Evolutionary conservation across 2,113 vertebrate genomes (phyloP), one percentile per base, ranked within the genome.

Genomic region (Pterocles burchelli): DNA sequence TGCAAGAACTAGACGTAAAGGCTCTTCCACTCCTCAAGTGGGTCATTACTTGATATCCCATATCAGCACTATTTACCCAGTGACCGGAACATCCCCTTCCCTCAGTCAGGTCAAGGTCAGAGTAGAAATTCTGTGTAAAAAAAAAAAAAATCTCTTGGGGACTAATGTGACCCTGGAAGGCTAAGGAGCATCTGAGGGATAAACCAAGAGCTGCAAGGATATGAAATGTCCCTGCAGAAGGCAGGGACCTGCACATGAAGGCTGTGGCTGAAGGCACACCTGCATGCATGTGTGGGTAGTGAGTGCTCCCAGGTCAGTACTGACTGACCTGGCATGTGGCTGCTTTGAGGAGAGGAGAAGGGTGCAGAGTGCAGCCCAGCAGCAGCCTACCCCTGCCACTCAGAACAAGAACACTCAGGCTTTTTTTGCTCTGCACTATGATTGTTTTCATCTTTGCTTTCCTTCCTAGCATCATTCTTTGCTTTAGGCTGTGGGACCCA

Each of bases 231-330:
- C 9, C n/a, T 46, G 34, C 28, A n/a, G 61, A 36, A 74, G 66
- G 38, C 8, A 28, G 52, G 59, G 41, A 45, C n/a, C 46, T 43
- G 70, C 19, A 10, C 1, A 2, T 36, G 49, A 51, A 46, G 36
- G 57, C 36, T 0, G 2, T 5, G 6, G 11, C 45, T 45, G 51
- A 52, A 58, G 45, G 24, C n/a, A 33, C 18, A 8, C 9, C 29
- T 45, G 36, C 13, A 18, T 0, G 3, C 16, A 51, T 0, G 1
- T 9, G 38, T 3, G 5, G 48, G 63, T 10, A 49, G 79, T 2
- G 5, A 61, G 62, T 18, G 55, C 38, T 52, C 0, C 1, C n/a
- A 6, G n/a, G 55, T 48, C 1, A 2, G 54, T 41, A 55, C 62
- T 1, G 3, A 5, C 54, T 15, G 24, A 25, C 14, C 36, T 26